Conservation (phyloP, 1,140 invertebrate genomes). For the Zaprionus camerounensis region DNA sequence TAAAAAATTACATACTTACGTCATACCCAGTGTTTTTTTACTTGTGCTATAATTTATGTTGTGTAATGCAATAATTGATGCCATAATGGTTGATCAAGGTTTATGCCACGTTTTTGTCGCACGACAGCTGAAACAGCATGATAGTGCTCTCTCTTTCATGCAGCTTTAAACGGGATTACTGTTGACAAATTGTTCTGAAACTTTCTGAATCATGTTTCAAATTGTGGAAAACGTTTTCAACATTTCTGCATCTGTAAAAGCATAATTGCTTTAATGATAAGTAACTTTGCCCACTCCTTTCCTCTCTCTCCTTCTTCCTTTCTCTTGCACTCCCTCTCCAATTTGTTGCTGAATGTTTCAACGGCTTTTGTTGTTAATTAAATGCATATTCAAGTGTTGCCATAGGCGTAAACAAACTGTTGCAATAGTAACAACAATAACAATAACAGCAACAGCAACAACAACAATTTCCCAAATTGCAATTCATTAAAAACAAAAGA, state of each 20-base stretch:
- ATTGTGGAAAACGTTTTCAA: no score
- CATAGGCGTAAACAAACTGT: constrained; percentile 26
- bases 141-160: neutral
- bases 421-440: constrained; percentile 14
- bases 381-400: constrained; percentile 28
- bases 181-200: neutral
- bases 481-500: constrained; percentile 68
- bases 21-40: neutral
- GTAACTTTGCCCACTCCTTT: neutral
- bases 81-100: neutral
- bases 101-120: neutral
- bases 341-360: constrained; percentile 12
- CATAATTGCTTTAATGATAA: no score
- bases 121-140: neutral
- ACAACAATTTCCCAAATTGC: constrained; percentile 29
- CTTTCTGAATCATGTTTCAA: neutral
- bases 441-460: constrained; percentile 8
- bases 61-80: constrained; percentile 6
- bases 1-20: constrained; percentile 1
- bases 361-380: constrained; percentile 34
- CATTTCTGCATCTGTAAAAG: no score
- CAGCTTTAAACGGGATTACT: neutral
- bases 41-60: neutral
- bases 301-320: neutral
- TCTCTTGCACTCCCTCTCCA: neutral